These are phyloP conservation scores for Spheniscus humboldti DNA, from an alignment of 2,797 vertebrate species.

Conservation along the genomic window DNA sequence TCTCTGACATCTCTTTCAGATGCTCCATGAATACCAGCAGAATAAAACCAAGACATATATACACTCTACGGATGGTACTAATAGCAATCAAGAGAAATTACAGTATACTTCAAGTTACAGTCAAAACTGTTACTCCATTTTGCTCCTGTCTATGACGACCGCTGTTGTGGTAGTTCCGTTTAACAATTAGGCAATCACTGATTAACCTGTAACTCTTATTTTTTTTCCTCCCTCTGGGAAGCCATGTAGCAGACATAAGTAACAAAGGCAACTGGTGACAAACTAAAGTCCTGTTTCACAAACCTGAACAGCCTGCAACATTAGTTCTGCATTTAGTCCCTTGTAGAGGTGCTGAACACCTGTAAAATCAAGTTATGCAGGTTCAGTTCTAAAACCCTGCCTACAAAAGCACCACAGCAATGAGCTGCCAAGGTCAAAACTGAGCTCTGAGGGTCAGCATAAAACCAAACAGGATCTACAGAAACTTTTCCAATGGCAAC, in stretches of 20 bases:
- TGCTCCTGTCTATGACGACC: rapidly evolving
- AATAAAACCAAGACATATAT: not conserved
- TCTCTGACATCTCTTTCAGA: not conserved
- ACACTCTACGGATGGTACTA: rapidly evolving
- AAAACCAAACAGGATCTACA: not conserved
- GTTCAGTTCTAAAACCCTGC: not conserved
- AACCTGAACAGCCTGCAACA: not conserved
- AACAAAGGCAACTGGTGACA: not conserved
- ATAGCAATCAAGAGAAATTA: not conserved
- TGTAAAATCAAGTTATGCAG: not conserved
- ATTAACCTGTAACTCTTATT: not conserved
- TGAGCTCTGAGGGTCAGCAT: rapidly evolving
- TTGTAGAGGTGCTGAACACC: not conserved
- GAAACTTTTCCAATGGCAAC: not conserved
- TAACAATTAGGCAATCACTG: not conserved
- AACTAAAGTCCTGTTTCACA: not conserved
- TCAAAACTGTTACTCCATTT: not conserved
- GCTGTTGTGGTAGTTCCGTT: not conserved
- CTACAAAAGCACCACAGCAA: not conserved
- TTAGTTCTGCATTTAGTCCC: not conserved
- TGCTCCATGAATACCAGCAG: not conserved
- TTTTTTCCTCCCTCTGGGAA: not conserved
- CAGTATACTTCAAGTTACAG: not conserved
- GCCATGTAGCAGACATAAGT: not conserved
- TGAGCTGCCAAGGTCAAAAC: not conserved